phyloP scores from a whole-genome alignment of 2,797 vertebrate genomes.

The Darevskia mixta region DNA sequence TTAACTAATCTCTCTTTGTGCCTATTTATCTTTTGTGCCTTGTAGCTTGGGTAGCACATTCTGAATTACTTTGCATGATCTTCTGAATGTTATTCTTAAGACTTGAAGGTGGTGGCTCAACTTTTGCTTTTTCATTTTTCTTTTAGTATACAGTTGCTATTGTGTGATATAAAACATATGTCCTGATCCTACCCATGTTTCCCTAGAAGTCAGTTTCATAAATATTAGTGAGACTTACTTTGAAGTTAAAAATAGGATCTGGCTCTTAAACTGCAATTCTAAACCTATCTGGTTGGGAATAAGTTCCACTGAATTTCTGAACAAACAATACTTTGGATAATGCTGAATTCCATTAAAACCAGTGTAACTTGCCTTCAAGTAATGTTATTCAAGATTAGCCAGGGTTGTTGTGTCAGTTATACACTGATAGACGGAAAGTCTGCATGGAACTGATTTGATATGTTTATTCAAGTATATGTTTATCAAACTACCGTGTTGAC shows the following conservation, averaged over 20 bases:
- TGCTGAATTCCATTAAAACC: constrained; percentile 3
- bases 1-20: constrained; percentile 42
- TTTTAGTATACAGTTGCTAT: not conserved
- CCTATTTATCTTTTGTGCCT: constrained; percentile 40
- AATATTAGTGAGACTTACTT: not conserved
- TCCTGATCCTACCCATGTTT: not conserved
- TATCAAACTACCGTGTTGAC: too few relatives aligned
- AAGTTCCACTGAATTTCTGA: not conserved
- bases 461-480: not conserved
- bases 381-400: not conserved
- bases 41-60: constrained; percentile 21
- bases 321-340: not conserved
- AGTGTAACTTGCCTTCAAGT: not conserved
- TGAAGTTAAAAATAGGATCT: not conserved
- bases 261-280: not conserved
- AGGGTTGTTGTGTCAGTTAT: not conserved
- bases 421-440: not conserved
- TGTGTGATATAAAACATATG: not conserved
- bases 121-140: not conserved
- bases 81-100: constrained; percentile 44
- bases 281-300: not conserved
- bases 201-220: not conserved
- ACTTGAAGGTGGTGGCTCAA: not conserved
- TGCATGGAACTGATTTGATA: not conserved
- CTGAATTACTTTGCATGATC: constrained; percentile 33